Conservation (phyloP, 2,113 vertebrate species). For the Rallus limicola region DNA sequence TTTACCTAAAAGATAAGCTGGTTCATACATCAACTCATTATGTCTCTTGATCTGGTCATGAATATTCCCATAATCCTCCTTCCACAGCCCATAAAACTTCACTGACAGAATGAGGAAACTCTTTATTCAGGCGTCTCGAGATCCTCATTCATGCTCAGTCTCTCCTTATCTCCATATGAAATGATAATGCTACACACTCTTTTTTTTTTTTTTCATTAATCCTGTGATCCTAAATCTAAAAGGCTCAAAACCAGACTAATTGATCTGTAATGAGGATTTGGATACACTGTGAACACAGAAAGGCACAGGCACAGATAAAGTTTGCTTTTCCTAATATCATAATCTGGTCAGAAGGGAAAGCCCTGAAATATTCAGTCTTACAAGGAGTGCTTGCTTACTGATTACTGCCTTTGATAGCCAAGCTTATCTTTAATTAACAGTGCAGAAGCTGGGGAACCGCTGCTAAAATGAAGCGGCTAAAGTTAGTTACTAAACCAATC, state of each 20-base stretch:
- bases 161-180: conserved; percentile 89
- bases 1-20: conserved; percentile 96
- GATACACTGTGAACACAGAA: conserved; percentile 46
- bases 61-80: conserved; percentile 96
- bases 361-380: not conserved
- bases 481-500: not conserved
- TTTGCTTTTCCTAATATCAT: not conserved
- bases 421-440: not conserved
- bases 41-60: conserved; percentile 89
- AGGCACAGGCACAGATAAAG: not conserved
- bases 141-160: conserved; percentile 81
- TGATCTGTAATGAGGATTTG: conserved; percentile 89
- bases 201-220: conserved; percentile 80
- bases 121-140: conserved; percentile 53
- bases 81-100: conserved; percentile 80
- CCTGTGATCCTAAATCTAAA: conserved; percentile 77
- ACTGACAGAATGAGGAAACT: conserved; percentile 68
- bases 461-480: not conserved
- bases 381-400: not conserved
- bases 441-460: not conserved
- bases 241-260: conserved; percentile 85
- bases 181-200: conserved; percentile 80
- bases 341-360: not conserved
- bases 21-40: conserved; percentile 88
- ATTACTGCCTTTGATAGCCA: not conserved